phyloP scores from a whole-genome alignment of 2,113 vertebrate genomes.

The Sebastes schlegelii region DNA sequence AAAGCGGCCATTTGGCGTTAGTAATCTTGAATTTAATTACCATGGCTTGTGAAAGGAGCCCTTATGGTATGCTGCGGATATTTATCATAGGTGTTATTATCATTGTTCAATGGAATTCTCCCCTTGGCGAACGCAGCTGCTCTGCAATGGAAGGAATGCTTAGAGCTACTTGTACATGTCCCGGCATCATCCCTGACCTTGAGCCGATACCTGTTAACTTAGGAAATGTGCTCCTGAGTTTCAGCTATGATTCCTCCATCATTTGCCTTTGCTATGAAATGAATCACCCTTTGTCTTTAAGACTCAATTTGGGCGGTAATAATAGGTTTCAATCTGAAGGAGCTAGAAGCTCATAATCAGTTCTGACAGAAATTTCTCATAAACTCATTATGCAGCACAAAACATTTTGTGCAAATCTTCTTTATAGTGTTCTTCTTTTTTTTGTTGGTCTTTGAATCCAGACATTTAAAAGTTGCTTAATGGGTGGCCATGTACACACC shows the following conservation, averaged over 20 bases:
- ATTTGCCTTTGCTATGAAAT: neutral
- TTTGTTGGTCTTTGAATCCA: neutral
- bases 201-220: constrained; percentile 57
- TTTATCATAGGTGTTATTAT: constrained; percentile 66
- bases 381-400: neutral
- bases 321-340: neutral
- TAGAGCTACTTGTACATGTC: constrained; percentile 65
- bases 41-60: constrained; percentile 45
- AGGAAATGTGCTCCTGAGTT: constrained; percentile 44
- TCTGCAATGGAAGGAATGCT: constrained; percentile 77
- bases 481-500: neutral
- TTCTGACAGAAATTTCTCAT: neutral
- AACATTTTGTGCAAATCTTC: neutral
- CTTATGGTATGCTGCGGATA: constrained; percentile 32
- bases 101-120: constrained; percentile 75
- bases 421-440: neutral
- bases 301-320: neutral
- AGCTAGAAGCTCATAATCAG: no score
- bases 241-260: neutral
- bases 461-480: constrained; percentile 8
- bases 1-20: neutral
- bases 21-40: constrained; percentile 49
- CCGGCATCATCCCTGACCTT: constrained; percentile 70
- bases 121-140: constrained; percentile 62
- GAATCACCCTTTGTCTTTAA: constrained; percentile 8